Conservation (phyloP, 2,113 vertebrate species). For the Clarias macrocephalus region DNA sequence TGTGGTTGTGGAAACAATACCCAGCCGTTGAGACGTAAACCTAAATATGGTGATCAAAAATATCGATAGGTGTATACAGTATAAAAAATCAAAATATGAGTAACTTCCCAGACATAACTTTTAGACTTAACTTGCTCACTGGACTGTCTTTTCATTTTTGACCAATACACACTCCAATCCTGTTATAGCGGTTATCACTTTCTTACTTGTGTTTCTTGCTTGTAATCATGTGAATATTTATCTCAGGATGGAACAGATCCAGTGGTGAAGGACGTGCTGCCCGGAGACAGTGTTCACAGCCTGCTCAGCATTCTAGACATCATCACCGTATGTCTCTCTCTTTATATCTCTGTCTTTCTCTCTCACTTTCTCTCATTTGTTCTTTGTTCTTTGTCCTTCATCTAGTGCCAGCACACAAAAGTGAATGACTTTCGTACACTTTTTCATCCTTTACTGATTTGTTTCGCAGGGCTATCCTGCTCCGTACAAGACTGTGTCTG, state of each 20-base stretch:
- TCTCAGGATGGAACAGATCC: slow-evolving; percentile 86
- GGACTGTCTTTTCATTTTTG: background rate
- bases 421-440: background rate
- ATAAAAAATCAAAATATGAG: background rate
- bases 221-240: background rate
- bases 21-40: background rate
- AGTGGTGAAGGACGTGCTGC: slow-evolving; percentile 89
- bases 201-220: slow-evolving; percentile 8
- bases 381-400: background rate
- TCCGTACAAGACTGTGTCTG: slow-evolving; percentile 88
- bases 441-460: background rate
- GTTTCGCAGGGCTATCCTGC: slow-evolving; percentile 82
- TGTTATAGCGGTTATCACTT: background rate
- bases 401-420: background rate
- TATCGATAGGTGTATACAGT: background rate
- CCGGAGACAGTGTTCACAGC: slow-evolving; percentile 94
- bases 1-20: no score
- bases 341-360: background rate
- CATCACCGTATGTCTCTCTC: slow-evolving; percentile 83
- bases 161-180: no score
- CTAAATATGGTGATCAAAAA: background rate
- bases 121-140: background rate
- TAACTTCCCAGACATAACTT: background rate
- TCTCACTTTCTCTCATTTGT: background rate
- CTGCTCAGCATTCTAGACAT: slow-evolving; percentile 94